Conservation (phyloP, 1,140 invertebrate species). For the Apis florea region DNA sequence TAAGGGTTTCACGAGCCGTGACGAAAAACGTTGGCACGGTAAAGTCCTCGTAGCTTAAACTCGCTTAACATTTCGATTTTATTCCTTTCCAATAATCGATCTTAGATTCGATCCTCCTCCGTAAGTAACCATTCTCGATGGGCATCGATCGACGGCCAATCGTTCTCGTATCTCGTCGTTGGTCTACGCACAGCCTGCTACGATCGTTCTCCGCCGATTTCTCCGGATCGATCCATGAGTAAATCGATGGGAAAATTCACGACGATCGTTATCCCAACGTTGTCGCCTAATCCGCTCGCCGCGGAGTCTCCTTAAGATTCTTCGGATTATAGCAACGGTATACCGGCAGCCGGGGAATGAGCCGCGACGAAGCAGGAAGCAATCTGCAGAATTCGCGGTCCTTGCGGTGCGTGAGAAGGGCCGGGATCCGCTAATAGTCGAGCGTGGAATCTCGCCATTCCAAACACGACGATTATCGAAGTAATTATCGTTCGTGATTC, state of each 20-base stretch:
- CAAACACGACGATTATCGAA: not conserved
- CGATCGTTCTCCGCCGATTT: not conserved
- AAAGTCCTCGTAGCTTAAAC: not conserved
- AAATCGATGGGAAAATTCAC: constrained; percentile 22
- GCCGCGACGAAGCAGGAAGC: constrained; percentile 57
- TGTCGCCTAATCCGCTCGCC: constrained; percentile 44
- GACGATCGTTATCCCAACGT: constrained; percentile 35
- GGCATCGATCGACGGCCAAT: not conserved
- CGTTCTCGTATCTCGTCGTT: constrained; percentile 6
- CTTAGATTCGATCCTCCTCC: too few species aligned
- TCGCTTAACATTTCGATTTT: not conserved
- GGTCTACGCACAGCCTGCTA: constrained; percentile 18
- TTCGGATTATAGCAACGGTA: constrained; percentile 58
- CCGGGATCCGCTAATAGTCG: constrained; percentile 50
- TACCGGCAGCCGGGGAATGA: constrained; percentile 55
- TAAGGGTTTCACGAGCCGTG: constrained; percentile 15
- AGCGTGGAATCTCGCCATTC: constrained; percentile 49
- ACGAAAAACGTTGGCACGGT: not conserved
- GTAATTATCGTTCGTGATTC: constrained; percentile 51
- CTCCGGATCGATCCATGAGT: not conserved
- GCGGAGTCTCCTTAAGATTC: constrained; percentile 37
- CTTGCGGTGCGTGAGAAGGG: constrained; percentile 62
- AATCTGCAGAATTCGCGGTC: constrained; percentile 65
- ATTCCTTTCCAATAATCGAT: too few species aligned
- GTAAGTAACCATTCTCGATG: not conserved